A percentile compares a stretch with the other conserved stretches of the same genome.
Conservation (phyloP, 2,797 vertebrate genomes). For the Petrocephalus sullivani region DNA sequence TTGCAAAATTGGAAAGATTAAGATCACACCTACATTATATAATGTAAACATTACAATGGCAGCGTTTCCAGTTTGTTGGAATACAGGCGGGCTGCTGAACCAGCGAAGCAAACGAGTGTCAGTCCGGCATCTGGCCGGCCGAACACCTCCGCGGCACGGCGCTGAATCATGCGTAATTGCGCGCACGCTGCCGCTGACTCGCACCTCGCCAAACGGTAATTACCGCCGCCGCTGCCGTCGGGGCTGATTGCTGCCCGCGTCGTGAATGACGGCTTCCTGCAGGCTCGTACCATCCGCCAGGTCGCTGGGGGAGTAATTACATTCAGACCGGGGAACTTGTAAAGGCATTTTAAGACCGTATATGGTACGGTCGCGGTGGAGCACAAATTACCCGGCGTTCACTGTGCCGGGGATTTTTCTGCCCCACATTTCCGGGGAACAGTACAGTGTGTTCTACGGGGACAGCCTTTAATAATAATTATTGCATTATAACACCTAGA, state of each 20-base stretch:
- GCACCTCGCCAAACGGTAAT: not conserved
- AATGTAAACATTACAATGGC: not conserved
- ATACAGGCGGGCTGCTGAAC: not conserved
- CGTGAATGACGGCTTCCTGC: not conserved
- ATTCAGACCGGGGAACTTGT: not conserved
- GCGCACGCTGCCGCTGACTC: not conserved
- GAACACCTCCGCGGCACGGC: no score
- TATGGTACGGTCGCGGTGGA: not conserved
- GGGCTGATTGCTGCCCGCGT: not conserved
- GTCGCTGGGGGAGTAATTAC: not conserved
- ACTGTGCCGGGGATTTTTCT: no score
- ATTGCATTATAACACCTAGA: no score
- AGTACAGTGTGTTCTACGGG: no score
- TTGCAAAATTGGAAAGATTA: no score
- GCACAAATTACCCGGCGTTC: not conserved
- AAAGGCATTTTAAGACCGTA: not conserved
- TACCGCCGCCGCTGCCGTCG: not conserved
- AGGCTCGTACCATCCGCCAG: not conserved
- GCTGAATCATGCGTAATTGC: not conserved
- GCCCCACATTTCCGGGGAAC: no score
- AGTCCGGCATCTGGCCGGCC: not conserved
- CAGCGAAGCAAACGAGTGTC: not conserved
- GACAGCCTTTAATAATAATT: no score
- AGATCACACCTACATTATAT: not conserved
- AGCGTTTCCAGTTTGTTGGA: not conserved